Evolutionary conservation across 2,113 vertebrate genomes (phyloP).

Genomic region (Rousettus leschenaultii): DNA sequence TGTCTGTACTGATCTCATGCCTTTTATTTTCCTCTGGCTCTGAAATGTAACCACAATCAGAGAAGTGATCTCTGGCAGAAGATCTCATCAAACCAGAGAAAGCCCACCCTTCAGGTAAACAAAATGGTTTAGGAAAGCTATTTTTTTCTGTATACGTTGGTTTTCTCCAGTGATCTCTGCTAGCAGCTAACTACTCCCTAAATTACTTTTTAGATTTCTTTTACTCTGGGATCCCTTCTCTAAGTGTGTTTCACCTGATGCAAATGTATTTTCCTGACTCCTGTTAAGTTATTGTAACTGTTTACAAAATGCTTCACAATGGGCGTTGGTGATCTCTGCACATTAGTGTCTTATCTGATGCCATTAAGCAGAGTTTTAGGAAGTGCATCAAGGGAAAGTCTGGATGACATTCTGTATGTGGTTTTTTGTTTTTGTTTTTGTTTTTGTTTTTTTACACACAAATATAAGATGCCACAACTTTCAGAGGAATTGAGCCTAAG

Average conservation of each 20-base stretch:
- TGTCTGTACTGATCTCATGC: not conserved
- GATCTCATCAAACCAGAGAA: not conserved
- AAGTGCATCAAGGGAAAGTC: not conserved
- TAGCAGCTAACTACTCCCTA: constrained; percentile 51
- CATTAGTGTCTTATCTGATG: constrained; percentile 17
- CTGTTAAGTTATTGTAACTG: constrained; percentile 70
- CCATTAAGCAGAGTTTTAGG: not conserved
- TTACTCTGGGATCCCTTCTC: constrained; percentile 57
- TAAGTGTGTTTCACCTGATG: constrained; percentile 78
- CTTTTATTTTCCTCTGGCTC: not conserved
- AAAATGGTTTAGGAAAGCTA: not conserved
- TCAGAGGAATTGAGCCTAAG: not conserved
- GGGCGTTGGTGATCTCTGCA: constrained; percentile 50
- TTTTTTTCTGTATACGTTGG: not conserved
- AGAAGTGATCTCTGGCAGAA: not conserved
- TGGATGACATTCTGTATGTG: not conserved
- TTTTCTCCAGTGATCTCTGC: not conserved
- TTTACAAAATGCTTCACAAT: constrained; percentile 61
- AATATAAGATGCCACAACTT: not conserved
- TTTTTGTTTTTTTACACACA: too few relatives aligned
- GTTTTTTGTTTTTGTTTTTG: too few relatives aligned
- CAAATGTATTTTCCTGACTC: constrained; percentile 77
- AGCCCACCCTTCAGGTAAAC: not conserved
- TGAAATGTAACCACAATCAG: not conserved
- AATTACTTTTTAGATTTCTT: constrained; percentile 65